Evolutionary conservation across 2,797 vertebrate genomes (phyloP), one percentile per base, ranked within the genome.

Genomic region (Channallabes apus): DNA sequence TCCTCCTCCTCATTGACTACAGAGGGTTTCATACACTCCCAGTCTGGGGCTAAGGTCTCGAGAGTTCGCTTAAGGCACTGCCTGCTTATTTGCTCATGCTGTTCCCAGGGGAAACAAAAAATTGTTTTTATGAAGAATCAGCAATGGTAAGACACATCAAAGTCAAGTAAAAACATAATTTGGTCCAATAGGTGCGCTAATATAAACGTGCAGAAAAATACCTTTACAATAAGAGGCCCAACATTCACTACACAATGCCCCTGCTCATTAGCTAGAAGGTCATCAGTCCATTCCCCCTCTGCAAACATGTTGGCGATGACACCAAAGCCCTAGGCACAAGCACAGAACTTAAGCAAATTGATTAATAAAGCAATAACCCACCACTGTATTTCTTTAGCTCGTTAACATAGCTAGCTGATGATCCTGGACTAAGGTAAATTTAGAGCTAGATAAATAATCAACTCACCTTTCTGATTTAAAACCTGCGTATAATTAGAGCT

Each of bases 241-340:
- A 61, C 81, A 11, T 51, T 79, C 24, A 85, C 80, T 7, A 87
- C 87, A 62, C 75, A 22, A 56, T 84, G 54, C 65, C 69, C 86
- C 67, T 87, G 68, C 20, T 84, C 59, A 58, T 89, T 67, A 81
- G 83, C 84, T 6, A 91, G 92, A 46, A 87, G 35, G 27, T 89
- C 91, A 78, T 96, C 94, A 29, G 89, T 92, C 95, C 95, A 96
- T 83, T 94, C 93, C 14, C 95, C 94, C 51, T 95, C 93, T 29
- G 90, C 90, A 86, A 96, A 96, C 95, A 96, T 96, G 61, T 87
- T 93, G n/a, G 67, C 14, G 56, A 82, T 15, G 3, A 32, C 77
- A 83, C 35, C 73, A 78, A 9, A 4, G 32, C 9, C 14, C 64
- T 79, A 35, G 20, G 2, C 1, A 27, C 17, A 85, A 41, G 72